Evolutionary conservation across 2,797 vertebrate species (phyloP).

Genomic region (Tauraco hartlaubi): DNA sequence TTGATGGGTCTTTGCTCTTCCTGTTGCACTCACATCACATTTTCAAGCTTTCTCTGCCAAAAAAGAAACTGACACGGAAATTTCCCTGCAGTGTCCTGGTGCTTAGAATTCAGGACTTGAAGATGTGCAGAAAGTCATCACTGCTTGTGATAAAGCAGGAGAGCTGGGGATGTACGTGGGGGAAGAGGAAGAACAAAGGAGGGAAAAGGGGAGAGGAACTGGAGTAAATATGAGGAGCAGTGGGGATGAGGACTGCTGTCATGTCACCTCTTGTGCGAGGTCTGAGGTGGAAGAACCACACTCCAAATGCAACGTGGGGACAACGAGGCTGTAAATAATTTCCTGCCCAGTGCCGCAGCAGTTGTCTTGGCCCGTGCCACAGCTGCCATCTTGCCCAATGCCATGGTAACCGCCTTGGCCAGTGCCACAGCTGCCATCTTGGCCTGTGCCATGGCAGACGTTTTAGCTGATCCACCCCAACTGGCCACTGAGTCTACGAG

Average conservation of each 20-base stretch:
- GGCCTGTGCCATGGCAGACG: background rate
- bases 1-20: background rate
- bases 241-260: background rate
- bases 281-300: background rate
- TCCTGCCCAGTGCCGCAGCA: background rate
- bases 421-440: background rate
- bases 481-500: rapidly evolving
- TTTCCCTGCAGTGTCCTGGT: background rate
- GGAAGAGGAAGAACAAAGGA: background rate
- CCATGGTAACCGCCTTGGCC: no score
- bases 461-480: background rate
- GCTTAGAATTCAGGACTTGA: background rate
- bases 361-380: background rate
- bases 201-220: background rate
- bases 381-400: background rate
- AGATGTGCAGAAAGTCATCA: background rate
- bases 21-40: rapidly evolving
- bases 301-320: background rate
- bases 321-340: background rate
- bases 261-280: background rate
- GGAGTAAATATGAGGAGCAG: background rate
- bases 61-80: background rate
- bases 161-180: background rate
- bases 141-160: rapidly evolving
- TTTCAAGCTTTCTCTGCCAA: background rate